Base-by-base conservation (phyloP, 2,797 vertebrate genomes). In the Peromyscus attwateri region DNA sequence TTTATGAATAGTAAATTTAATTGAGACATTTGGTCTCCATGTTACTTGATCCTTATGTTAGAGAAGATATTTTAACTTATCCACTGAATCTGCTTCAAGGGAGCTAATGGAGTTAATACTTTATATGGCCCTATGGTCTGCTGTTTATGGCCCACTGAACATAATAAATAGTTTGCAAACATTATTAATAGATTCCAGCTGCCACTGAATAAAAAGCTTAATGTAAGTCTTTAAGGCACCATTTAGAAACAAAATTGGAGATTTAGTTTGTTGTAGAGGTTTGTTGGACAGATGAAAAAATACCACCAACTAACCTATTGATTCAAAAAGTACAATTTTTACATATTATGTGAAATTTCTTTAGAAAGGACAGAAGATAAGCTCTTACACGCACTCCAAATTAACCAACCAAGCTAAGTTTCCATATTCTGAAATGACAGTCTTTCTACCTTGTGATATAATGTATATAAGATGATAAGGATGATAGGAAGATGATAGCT, bases 321-420 rank as follows among this genome's bases (percentile, higher is more conserved):
- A 19, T 92, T 4, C 1, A 64, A 62, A 87, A 75, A 66, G 6
- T 10, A 40, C 46, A 49, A 27, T 49, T 17, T 84, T 43, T 25
- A 23, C 1, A 40, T 16, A 16, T 75, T 49, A 17, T 19, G 49
- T 92, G 17, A 49, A 34, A 71, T 83, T 85, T 40, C 14, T 62
- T 71, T 57, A 91, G 62, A 4, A 29, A 79, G 82, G 25, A 29
- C 1, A 31, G 10, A 17, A 19, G 52, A 49, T 55, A 87, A 55
- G 43, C 6, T n/a, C 49, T 31, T 17, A 49, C 0, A 60, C 7
- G 27, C 0, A 25, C 12, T 29, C 0, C 3, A 60, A 29, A 64
- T 2, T 3, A n/a, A 40, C 34, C 40, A 92, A 9, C 1, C 25
- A 34, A 13, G 6, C 1, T 92, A 77, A 1, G 2, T 40, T 95